These are phyloP conservation scores for Pseudochirops cupreus DNA, from an alignment of 2,797 vertebrate species.

Conservation along the genomic window DNA sequence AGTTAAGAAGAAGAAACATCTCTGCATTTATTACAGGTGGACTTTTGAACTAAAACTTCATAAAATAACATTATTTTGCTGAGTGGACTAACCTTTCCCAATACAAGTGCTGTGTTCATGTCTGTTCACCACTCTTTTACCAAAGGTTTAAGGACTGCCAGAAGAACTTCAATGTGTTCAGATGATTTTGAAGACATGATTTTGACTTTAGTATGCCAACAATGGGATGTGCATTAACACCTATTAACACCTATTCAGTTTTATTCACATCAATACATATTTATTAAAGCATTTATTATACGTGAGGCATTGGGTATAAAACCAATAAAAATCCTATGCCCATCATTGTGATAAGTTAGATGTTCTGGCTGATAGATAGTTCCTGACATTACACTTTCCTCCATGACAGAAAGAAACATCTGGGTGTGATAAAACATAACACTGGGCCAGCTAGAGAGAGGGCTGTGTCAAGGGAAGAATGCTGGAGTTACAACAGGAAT, in stretches of 20 bases:
- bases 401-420: not conserved
- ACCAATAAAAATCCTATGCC: not conserved
- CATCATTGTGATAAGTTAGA: not conserved
- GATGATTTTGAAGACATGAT: not conserved
- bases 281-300: not conserved
- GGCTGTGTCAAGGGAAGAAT: not conserved
- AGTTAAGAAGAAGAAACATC: not conserved
- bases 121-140: not conserved
- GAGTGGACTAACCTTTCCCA: not conserved
- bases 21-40: conserved; percentile 4
- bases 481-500: not conserved
- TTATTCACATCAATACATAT: not conserved
- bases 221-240: not conserved
- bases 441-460: not conserved
- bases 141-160: not conserved
- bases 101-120: conserved; percentile 5
- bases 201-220: not conserved
- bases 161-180: not conserved
- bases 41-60: conserved; percentile 14
- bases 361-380: not conserved
- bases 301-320: not conserved
- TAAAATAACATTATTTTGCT: conserved; percentile 7
- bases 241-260: not conserved
- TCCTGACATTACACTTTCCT: not conserved
- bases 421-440: not conserved